These are phyloP conservation scores for Edolisoma coerulescens DNA, from an alignment of 2,113 vertebrate genomes.

Conservation along the genomic window DNA sequence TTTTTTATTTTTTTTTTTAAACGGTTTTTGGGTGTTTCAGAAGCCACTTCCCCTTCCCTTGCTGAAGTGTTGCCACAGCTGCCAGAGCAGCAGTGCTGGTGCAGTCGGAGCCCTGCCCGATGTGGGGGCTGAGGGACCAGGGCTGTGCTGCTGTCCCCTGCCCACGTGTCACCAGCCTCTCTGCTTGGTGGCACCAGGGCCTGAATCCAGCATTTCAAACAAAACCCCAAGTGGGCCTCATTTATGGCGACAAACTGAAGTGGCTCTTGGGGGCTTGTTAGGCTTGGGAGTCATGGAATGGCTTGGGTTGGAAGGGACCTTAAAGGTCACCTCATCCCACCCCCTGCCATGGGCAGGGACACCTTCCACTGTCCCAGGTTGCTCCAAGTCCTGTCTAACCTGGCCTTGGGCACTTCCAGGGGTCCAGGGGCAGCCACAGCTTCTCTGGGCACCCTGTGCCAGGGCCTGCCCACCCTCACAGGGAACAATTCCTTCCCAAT, in stretches of 20 bases:
- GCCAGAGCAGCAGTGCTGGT: neutral
- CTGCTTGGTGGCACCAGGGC: neutral
- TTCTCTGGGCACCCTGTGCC: neutral
- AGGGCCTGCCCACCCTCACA: fast-evolving
- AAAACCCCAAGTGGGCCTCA: neutral
- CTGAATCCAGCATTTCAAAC: neutral
- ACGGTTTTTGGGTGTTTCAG: neutral
- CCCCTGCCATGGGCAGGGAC: neutral
- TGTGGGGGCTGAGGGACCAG: neutral
- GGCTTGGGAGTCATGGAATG: neutral
- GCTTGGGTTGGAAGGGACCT: neutral
- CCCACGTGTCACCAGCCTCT: neutral
- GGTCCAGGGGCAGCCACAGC: neutral
- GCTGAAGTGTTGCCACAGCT: neutral
- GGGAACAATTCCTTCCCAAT: fast-evolving
- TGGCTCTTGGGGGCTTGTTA: neutral
- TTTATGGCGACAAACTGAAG: neutral
- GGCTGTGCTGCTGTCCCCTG: neutral
- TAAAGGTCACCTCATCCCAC: fast-evolving
- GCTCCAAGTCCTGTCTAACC: fast-evolving
- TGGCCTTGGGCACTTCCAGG: neutral
- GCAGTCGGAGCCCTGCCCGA: fast-evolving
- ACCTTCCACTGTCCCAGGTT: fast-evolving
- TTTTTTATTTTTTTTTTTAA: neutral
- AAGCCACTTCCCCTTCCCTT: constrained; percentile 40